These are phyloP conservation scores for Drosophila kepulauana DNA, from an alignment of 1,140 invertebrate genomes.

Conservation along the genomic window DNA sequence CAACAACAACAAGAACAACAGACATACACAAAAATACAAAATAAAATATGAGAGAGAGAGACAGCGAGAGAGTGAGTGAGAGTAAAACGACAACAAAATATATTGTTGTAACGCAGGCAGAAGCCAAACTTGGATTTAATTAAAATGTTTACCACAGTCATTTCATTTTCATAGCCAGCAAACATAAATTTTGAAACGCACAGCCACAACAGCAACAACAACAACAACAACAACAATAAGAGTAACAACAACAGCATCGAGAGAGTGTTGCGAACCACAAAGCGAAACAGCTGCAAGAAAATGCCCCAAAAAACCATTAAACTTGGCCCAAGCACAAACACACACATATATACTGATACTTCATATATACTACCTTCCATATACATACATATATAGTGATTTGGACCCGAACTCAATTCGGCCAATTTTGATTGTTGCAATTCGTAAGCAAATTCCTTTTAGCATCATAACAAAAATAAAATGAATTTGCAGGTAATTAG, in stretches of 20 bases:
- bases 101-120: constrained; percentile 78
- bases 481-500: constrained; percentile 79
- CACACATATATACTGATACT: constrained; percentile 10
- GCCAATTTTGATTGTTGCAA: constrained; percentile 76
- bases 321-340: constrained; percentile 52
- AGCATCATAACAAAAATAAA: constrained; percentile 48
- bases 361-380: constrained; percentile 19
- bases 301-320: constrained; percentile 79
- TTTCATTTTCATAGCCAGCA: constrained; percentile 83
- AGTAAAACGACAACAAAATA: constrained; percentile 53
- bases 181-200: constrained; percentile 81
- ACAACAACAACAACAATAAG: constrained; percentile 17
- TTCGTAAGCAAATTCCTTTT: constrained; percentile 45
- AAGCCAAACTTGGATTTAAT: constrained; percentile 83
- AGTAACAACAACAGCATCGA: constrained; percentile 6
- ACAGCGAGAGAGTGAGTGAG: constrained; percentile 17
- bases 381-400: constrained; percentile 23
- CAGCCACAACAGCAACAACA: constrained; percentile 43
- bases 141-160: constrained; percentile 83
- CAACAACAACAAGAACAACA: constrained; percentile 24
- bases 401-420: constrained; percentile 37
- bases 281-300: constrained; percentile 81
- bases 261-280: constrained; percentile 57
- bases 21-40: constrained; percentile 31
- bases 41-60: constrained; percentile 50